phyloP scores from a whole-genome alignment of 2,113 vertebrate genomes.

The Oreochromis aureus region DNA sequence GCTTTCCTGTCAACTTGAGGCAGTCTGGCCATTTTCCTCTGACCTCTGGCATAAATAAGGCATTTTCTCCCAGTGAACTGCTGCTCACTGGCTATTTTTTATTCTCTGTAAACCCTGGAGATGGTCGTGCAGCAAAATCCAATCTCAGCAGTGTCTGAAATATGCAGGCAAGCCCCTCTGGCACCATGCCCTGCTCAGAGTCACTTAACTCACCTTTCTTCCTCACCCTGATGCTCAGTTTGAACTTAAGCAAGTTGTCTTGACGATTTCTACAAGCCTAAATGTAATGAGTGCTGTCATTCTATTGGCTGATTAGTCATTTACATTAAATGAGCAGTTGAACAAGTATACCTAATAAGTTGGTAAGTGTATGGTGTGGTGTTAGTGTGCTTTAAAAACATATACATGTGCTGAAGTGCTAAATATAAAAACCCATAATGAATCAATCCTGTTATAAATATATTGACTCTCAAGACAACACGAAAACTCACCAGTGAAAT shows the following conservation, averaged over 20 bases:
- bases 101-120: neutral
- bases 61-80: neutral
- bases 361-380: neutral
- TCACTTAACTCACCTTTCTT: neutral
- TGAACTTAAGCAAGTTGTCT: accelerated
- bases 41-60: neutral
- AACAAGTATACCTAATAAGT: neutral
- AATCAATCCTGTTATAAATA: neutral
- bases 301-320: neutral
- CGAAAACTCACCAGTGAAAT: accelerated
- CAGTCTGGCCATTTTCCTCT: neutral
- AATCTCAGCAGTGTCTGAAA: neutral
- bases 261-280: neutral
- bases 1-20: neutral
- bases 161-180: neutral
- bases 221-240: neutral
- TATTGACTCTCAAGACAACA: neutral
- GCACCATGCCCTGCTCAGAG: neutral
- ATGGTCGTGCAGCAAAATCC: neutral
- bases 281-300: neutral
- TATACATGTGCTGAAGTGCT: neutral
- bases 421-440: neutral
- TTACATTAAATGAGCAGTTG: neutral
- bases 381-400: neutral
- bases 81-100: neutral